phyloP scores from a whole-genome alignment of 1,140 invertebrate genomes.

The Monochamus saltuarius region DNA sequence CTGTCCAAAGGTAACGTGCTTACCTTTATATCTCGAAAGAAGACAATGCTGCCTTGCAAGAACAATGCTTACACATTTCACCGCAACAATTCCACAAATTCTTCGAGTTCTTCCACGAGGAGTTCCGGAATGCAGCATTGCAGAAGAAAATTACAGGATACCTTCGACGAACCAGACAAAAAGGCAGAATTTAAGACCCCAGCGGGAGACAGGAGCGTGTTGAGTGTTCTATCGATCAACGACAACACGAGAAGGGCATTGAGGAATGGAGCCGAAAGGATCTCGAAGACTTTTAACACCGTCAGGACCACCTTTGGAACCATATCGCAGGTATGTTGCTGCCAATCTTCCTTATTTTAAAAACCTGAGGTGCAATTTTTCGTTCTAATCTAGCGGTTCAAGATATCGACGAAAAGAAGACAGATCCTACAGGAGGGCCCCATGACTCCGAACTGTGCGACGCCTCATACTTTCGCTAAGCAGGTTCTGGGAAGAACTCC shows the following conservation, averaged over 20 bases:
- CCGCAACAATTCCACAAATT: slow-evolving; percentile 26
- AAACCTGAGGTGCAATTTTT: slow-evolving; percentile 27
- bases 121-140: slow-evolving; percentile 30
- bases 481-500: slow-evolving; percentile 62
- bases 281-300: slow-evolving; percentile 61
- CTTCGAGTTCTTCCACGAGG: slow-evolving; percentile 30
- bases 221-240: slow-evolving; percentile 45
- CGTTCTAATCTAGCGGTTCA: slow-evolving; percentile 49
- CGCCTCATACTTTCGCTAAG: slow-evolving; percentile 56
- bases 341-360: slow-evolving; percentile 2
- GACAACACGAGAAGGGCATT: slow-evolving; percentile 53
- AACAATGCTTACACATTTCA: slow-evolving; percentile 39
- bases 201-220: slow-evolving; percentile 38
- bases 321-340: slow-evolving; percentile 57
- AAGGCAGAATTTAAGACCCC: slow-evolving; percentile 16
- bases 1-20: no score
- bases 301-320: slow-evolving; percentile 59
- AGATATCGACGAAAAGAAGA: slow-evolving; percentile 59
- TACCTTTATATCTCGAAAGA: no score
- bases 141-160: slow-evolving; percentile 37
- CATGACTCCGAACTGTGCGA: slow-evolving; percentile 52
- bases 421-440: slow-evolving; percentile 61
- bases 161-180: slow-evolving; percentile 27
- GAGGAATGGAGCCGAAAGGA: slow-evolving; percentile 57
- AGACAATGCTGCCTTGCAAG: slow-evolving; percentile 17